phyloP scores from a whole-genome alignment of 2,797 vertebrate species.

The Aselliscus stoliczkanus region DNA sequence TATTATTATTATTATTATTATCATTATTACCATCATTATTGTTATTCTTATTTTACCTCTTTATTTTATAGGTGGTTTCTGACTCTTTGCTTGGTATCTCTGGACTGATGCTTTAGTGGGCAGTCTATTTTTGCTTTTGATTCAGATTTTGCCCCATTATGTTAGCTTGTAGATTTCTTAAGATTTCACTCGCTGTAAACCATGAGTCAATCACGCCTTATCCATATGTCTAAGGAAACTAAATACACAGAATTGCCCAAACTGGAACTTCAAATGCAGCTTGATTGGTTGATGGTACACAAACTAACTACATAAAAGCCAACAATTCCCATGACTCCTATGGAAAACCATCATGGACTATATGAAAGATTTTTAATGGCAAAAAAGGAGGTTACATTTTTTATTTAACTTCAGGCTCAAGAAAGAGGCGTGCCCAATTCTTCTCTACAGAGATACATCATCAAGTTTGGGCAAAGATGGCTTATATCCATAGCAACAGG shows the following conservation, averaged over 20 bases:
- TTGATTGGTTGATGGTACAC: not conserved
- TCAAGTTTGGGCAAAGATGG: conserved; percentile 23
- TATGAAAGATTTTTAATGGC: not conserved
- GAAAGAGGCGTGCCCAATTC: not conserved
- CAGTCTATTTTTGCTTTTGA: not conserved
- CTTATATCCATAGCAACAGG: conserved; percentile 34
- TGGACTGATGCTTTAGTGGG: not conserved
- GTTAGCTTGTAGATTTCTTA: not conserved
- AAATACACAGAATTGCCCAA: not conserved
- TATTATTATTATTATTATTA: not conserved
- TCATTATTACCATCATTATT: not conserved
- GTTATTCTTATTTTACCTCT: not conserved
- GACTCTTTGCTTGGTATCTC: not conserved
- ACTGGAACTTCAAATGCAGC: not conserved
- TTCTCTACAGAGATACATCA: not conserved
- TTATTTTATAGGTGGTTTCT: not conserved
- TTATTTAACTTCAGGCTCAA: conserved; percentile 20
- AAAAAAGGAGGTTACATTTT: not conserved
- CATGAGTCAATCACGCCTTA: not conserved
- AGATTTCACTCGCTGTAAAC: not conserved
- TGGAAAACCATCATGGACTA: not conserved
- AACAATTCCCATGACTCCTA: not conserved
- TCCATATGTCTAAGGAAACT: not conserved
- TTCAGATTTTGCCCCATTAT: not conserved
- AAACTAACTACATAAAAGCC: not conserved